Evolutionary conservation across 2,113 vertebrate genomes (phyloP).

Genomic region (Accipiter virgatus): DNA sequence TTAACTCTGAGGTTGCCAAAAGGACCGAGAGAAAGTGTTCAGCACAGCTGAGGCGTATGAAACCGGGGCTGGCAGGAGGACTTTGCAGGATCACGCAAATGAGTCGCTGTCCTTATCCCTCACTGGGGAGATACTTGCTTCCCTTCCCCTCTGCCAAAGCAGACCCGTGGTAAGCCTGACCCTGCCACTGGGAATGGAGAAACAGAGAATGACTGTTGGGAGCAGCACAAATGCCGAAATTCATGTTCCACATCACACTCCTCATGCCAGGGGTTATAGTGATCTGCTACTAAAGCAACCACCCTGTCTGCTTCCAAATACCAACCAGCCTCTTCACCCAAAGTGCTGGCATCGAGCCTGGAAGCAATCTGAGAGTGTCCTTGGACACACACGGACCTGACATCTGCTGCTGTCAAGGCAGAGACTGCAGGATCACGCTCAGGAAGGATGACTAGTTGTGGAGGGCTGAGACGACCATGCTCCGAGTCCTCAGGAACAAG

Average conservation of each 20-base stretch:
- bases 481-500: not conserved
- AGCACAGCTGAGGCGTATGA: not conserved
- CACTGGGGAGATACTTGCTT: not conserved
- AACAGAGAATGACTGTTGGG: not conserved
- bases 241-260: not conserved
- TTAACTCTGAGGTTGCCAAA: conserved; percentile 78
- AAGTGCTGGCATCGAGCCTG: not conserved
- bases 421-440: not conserved
- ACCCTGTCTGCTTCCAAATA: not conserved
- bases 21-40: not conserved
- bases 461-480: not conserved
- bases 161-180: not conserved
- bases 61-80: not conserved
- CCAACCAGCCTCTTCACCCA: not conserved
- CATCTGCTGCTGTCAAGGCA: not conserved
- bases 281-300: not conserved
- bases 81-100: not conserved
- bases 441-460: not conserved
- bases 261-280: rapidly evolving
- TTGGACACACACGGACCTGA: not conserved
- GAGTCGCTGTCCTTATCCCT: not conserved
- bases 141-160: not conserved
- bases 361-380: not conserved
- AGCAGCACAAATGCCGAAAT: not conserved
- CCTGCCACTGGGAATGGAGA: not conserved